Evolutionary conservation across 2,888 invertebrate species (phyloP).

Genomic region (Leptarthrus brevirostris): DNA sequence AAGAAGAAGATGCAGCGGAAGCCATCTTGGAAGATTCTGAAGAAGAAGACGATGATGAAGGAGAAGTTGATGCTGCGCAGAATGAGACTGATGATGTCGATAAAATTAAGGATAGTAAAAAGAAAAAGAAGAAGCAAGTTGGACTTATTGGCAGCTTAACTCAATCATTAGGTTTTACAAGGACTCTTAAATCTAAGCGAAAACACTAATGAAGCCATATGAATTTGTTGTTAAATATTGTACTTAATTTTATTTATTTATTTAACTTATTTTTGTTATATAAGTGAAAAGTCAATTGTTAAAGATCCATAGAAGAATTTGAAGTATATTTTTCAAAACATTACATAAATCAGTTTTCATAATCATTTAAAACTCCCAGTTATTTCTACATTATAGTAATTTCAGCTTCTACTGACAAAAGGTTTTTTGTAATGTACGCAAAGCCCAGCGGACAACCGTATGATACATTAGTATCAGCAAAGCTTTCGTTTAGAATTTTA

Average conservation of each 20-base stretch:
- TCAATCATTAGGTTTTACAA: constrained; percentile 26
- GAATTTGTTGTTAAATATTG: neutral
- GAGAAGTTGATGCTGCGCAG: constrained; percentile 1
- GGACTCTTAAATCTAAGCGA: neutral
- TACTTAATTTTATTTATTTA: constrained; percentile 31
- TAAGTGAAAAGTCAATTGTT: too few relatives aligned
- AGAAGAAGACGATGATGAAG: neutral
- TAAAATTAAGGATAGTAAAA: constrained; percentile 1
- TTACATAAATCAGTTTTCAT: too few relatives aligned
- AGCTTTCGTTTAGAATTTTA: too few relatives aligned
- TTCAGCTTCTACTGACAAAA: too few relatives aligned
- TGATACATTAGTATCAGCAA: too few relatives aligned
- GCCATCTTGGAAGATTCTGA: neutral
- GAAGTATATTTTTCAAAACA: too few relatives aligned
- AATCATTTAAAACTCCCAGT: too few relatives aligned
- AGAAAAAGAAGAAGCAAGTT: constrained; percentile 28
- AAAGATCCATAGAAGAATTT: too few relatives aligned
- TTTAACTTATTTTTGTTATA: constrained; percentile 21
- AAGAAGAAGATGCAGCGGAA: neutral
- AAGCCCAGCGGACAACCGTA: too few relatives aligned
- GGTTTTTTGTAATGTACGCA: too few relatives aligned
- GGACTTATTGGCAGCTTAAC: constrained; percentile 18
- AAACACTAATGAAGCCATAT: constrained; percentile 22
- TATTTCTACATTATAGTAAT: too few relatives aligned
- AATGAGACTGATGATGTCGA: neutral